Conservation (phyloP, 2,888 invertebrate genomes). For the Nasonia oneida region DNA sequence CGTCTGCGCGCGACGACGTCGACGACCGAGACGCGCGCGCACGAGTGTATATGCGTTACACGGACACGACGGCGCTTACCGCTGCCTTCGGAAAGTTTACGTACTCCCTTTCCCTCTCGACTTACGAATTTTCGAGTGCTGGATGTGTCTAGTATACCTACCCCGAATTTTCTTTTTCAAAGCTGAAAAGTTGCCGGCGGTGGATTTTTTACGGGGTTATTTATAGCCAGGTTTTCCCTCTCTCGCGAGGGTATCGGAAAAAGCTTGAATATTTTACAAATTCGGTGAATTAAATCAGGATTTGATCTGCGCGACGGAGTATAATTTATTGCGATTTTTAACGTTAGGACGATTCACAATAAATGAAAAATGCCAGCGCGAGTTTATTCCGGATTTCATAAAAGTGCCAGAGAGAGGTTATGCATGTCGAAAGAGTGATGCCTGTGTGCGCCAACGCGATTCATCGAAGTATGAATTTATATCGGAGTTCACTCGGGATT, state of each 20-base stretch:
- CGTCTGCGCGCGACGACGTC: conserved; percentile 58
- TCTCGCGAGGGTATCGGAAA: not conserved
- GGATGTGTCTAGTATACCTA: not conserved
- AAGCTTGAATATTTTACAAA: too few relatives aligned
- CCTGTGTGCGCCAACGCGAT: not conserved
- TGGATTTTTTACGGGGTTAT: not conserved
- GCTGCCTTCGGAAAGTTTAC: conserved; percentile 5
- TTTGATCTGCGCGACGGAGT: too few relatives aligned
- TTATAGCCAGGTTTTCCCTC: not conserved
- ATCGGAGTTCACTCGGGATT: not conserved
- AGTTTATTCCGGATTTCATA: not conserved
- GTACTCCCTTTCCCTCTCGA: not conserved
- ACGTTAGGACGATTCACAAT: not conserved
- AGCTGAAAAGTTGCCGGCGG: not conserved
- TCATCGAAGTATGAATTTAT: not conserved
- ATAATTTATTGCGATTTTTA: too few relatives aligned
- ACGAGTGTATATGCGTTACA: not conserved
- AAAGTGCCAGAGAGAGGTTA: not conserved
- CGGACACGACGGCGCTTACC: not conserved
- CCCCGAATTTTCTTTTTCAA: not conserved
- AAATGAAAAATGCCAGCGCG: not conserved
- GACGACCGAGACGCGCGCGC: conserved; percentile 24
- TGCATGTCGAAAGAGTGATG: not conserved
- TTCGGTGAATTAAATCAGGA: not conserved
- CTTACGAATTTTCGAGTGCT: conserved; percentile 32